Evolutionary conservation across 2,888 invertebrate genomes (phyloP).

Genomic region (Rhingia campestris): DNA sequence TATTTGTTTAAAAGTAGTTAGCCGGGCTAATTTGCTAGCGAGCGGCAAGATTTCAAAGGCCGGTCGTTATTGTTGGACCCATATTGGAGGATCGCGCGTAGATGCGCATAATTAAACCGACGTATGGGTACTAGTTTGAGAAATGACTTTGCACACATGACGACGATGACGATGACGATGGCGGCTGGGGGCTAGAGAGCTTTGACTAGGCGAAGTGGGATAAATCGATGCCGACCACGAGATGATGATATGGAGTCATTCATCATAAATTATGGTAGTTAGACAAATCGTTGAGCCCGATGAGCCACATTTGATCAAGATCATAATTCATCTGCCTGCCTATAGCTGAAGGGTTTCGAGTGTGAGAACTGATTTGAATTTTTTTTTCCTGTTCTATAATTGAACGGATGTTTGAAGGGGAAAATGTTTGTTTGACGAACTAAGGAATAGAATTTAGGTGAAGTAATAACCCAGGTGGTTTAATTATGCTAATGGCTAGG

Average conservation of each 20-base stretch:
- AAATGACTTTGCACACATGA: slow-evolving; percentile 40
- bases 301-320: slow-evolving; percentile 49
- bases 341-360: slow-evolving; percentile 10
- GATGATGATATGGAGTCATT: slow-evolving; percentile 51
- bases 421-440: slow-evolving; percentile 16
- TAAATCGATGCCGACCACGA: slow-evolving; percentile 50
- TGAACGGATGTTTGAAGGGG: slow-evolving; percentile 16
- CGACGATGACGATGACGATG: background rate
- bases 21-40: slow-evolving; percentile 64
- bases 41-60: slow-evolving; percentile 64
- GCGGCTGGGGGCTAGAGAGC: slow-evolving; percentile 23
- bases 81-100: slow-evolving; percentile 26
- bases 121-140: slow-evolving; percentile 41
- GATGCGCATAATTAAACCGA: slow-evolving; percentile 33
- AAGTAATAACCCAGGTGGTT: background rate
- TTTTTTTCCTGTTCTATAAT: background rate
- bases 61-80: slow-evolving; percentile 38
- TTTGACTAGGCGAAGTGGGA: slow-evolving; percentile 49
- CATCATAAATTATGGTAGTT: slow-evolving; percentile 66
- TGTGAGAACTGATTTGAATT: slow-evolving; percentile 47
- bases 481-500: slow-evolving; percentile 28
- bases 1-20: slow-evolving; percentile 76
- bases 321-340: slow-evolving; percentile 31
- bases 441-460: background rate
- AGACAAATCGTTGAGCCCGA: slow-evolving; percentile 58